Evolutionary conservation across 2,797 vertebrate species (phyloP).

Genomic region (Parauchenoglanis ngamensis): DNA sequence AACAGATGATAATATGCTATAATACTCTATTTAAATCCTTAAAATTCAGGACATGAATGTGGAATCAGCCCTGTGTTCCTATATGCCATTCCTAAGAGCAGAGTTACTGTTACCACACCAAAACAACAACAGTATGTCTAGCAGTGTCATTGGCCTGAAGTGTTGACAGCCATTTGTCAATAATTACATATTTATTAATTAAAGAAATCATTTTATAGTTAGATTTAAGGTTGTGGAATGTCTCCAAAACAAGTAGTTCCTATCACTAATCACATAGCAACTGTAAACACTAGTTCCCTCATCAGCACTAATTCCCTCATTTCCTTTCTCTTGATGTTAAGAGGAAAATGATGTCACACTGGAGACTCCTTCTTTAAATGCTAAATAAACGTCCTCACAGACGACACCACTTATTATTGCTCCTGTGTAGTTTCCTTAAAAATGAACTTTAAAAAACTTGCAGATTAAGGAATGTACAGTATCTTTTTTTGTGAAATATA

Average conservation of each 20-base stretch:
- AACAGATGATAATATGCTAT: neutral
- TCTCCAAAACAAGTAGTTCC: neutral
- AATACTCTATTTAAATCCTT: neutral
- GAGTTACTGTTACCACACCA: neutral
- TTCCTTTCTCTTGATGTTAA: neutral
- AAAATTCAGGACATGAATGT: neutral
- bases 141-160: neutral
- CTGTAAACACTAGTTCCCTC: neutral
- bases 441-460: neutral
- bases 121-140: neutral
- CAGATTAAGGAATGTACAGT: neutral
- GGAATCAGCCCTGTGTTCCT: neutral
- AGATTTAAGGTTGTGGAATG: neutral
- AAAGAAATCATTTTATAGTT: neutral
- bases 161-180: neutral
- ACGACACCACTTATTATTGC: neutral
- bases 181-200: neutral
- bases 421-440: neutral
- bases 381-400: neutral
- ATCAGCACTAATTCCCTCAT: neutral
- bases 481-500: neutral
- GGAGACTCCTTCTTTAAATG: neutral
- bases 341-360: neutral
- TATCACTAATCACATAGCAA: neutral
- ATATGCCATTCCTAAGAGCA: neutral